Base-by-base conservation (phyloP, 2,797 vertebrate species). In the Falco novaeseelandiae region DNA sequence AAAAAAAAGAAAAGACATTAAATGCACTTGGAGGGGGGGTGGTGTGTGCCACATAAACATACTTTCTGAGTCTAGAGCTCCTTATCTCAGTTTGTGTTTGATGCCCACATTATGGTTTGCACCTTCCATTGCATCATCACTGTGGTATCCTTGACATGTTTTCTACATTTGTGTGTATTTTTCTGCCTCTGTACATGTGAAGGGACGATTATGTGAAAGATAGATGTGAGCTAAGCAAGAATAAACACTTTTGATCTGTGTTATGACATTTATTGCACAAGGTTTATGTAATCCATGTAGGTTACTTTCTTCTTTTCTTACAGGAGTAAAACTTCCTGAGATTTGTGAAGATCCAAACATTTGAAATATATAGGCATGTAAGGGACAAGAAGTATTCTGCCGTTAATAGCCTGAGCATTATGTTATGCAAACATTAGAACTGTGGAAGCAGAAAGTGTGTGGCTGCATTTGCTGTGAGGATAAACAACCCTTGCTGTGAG, bases 401-500 rank as follows among this genome's bases (percentile, higher is more conserved):
- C 76, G 18, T 20, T 92, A 61, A 74, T 88, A 67, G 76, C 76
- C 20, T 3, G 89, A 89, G 52, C 73, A 17, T 76, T 70, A 13
- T 55, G 38, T 92, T 76, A 79, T 49, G 63, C 77, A 79, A 86
- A 95, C 55, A 9, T 1, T 8, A 65, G 78, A 74, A 52, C 89
- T 77, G 44, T 52, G 63, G 74, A 55, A 83, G 91, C 87, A 69
- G 70, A 4, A 54, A 51, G 49, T 20, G n/a, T 18, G 51, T 32
- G 73, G 51, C 84, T 89, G 65, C 25, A 3, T 92, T 94, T 96
- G 89, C 88, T 95, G 52, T 14, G 74, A 89, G 87, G 67, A 58
- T 92, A 76, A 92, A 78, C 72, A 93, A 7, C 51, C 87, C 74
- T 90, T 44, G 73, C 86, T 90, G 8, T 12, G 46, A 95, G 88